Evolutionary conservation across 2,797 vertebrate species (phyloP), one percentile per base, ranked within the genome.

Genomic region (Eospalax fontanierii): DNA sequence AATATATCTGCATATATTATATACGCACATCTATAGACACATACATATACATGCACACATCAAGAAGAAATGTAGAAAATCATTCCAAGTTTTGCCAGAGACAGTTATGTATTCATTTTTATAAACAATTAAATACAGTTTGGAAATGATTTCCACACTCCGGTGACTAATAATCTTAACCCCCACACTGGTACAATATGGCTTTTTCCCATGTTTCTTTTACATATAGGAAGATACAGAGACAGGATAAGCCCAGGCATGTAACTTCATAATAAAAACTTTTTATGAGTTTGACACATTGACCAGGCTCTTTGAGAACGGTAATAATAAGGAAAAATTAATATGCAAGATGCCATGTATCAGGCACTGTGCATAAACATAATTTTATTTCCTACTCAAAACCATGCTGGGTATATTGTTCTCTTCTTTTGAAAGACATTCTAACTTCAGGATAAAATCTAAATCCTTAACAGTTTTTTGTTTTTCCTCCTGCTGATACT

Each of bases 121-220:
- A 95, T 65, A 92, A 86, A 93, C 86, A 94, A 96, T 92, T 96
- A 95, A 65, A 95, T 66, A 93, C 87, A 85, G 95, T 89, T 91
- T 96, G 18, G 89, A 94, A 97, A 94, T 89, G 71, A 81, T 94
- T 95, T 97, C 96, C 85, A 85, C 90, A 94, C 92, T 93, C 79
- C 57, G 78, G 40, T 95, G 70, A 94, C 80, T 95, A 93, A 96
- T 84, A 94, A 71, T 84, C n/a, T 96, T 83, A 95, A 59, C 91
- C 86, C 83, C 65, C 76, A 71, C 4, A 5, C 86, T 26, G 73
- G 57, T 61, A 74, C 85, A 95, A 94, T 90, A 82, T 94, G 90
- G 65, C 59, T 75, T 91, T 90, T 94, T 85, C 73, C 68, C 35
- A 5, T 84, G 46, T 90, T 95, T 46, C 89, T 87, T 91, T 90